Conservation (phyloP, 2,888 invertebrate species). For the Caenorhabditis panamensis region DNA sequence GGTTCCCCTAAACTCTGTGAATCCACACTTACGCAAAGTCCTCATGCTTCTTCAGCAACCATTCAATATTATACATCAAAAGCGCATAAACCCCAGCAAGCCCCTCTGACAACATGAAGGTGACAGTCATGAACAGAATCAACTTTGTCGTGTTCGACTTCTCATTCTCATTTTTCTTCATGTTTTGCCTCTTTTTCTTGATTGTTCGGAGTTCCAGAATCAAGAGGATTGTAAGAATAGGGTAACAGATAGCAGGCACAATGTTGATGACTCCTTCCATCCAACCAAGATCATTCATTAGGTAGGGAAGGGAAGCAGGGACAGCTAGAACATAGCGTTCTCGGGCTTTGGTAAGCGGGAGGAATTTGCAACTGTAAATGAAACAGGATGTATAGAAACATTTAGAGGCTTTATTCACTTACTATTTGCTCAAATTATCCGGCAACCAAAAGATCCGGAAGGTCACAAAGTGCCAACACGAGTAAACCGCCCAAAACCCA, state of each 20-base stretch:
- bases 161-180: conserved; percentile 2
- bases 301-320: neutral
- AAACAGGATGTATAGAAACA: too few relatives aligned
- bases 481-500: neutral
- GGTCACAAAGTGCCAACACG: neutral
- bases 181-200: conserved; percentile 21
- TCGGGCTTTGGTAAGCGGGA: too few relatives aligned
- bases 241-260: conserved; percentile 6
- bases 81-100: neutral
- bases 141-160: conserved; percentile 26
- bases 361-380: too few relatives aligned
- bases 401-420: too few relatives aligned
- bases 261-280: conserved; percentile 25
- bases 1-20: neutral
- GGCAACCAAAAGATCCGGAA: conserved; percentile 10
- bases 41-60: neutral
- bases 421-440: conserved; percentile 9
- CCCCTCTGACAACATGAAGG: conserved; percentile 31
- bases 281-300: neutral
- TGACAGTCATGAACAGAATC: conserved; percentile 34
- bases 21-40: neutral
- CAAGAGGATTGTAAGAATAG: conserved; percentile 16
- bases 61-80: too few relatives aligned
- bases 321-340: too few relatives aligned
- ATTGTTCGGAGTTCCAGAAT: neutral